Conservation (phyloP, 2,797 vertebrate species). For the Tamandua tetradactyla region DNA sequence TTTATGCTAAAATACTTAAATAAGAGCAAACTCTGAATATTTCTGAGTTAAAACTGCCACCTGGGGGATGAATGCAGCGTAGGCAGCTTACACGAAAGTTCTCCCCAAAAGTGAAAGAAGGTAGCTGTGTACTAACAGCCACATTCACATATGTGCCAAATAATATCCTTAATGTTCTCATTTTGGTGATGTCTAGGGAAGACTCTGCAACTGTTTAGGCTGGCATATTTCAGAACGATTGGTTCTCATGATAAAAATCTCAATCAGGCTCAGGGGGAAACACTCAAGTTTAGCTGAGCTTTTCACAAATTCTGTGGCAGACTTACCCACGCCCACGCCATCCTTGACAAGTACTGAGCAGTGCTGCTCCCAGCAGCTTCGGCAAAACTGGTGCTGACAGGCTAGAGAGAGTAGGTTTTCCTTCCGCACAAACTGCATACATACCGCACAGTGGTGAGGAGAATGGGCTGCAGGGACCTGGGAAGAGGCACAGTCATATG, state of each 20-base stretch:
- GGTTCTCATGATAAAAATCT: neutral
- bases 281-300: neutral
- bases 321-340: conserved; percentile 97
- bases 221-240: neutral
- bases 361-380: conserved; percentile 99
- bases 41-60: neutral
- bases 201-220: neutral
- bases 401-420: conserved; percentile 95
- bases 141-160: neutral
- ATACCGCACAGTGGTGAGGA: conserved; percentile 97
- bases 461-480: conserved; percentile 88
- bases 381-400: conserved; percentile 99
- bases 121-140: neutral
- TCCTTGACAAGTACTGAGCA: conserved; percentile 99
- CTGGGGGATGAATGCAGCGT: neutral
- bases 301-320: neutral
- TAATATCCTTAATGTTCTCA: neutral
- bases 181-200: neutral
- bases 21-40: neutral
- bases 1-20: neutral
- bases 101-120: neutral
- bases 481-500: conserved; percentile 54
- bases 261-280: conserved; percentile 21
- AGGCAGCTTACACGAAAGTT: neutral
- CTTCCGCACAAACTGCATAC: conserved; percentile 97